Evolutionary conservation across 2,888 invertebrate genomes (phyloP), one percentile per base, ranked within the genome.

Genomic region (Heteropelma amictum): DNA sequence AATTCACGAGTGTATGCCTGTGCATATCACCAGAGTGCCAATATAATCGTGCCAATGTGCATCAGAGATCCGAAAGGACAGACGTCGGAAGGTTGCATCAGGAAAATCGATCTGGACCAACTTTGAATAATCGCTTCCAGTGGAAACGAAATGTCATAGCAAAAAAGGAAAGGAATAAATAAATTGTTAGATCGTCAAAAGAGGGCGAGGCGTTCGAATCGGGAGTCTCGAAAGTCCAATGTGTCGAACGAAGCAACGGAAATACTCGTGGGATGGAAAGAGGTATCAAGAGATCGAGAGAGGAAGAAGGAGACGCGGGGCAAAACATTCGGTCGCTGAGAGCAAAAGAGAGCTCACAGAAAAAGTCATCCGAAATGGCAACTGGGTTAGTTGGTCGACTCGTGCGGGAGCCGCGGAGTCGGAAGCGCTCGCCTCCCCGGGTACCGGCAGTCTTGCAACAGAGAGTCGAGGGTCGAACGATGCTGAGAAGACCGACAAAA

Each of bases 301-400:
- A 8, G 61, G 21, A 65, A 10, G 40, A 33, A 42, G 40, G 14
- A 26, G 14, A 7, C 5, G n/a, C 19, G 19, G 21, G 47, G 26
- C 23, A 45, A 26, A 45, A 26, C 51, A 56, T 49, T 73, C 63
- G 63, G 58, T 58, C 61, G 63, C 56, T 28, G 58, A 21, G 65
- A 51, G 51, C 51, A 10, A 10, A 12, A 67, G 8, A 56, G 56
- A 65, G 56, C 67, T 67, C 74, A 69, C 69, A 74, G 74, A 74
- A 74, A 56, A 64, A 74, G 64, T 74, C 69, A 74, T 74, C 63
- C 60, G 69, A 58, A 74, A 64, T 74, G 74, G 74, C 74, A 74
- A 74, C 64, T 74, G 74, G 74, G 74, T 69, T 74, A 74, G 69
- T 74, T 69, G 74, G 69, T 74, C 74, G 72, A 67, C 61, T 72